A percentile compares a stretch with the other conserved stretches of the same genome.
These are phyloP conservation scores for Corythaeola cristata DNA, from an alignment of 2,113 vertebrate species.

Conservation along the genomic window DNA sequence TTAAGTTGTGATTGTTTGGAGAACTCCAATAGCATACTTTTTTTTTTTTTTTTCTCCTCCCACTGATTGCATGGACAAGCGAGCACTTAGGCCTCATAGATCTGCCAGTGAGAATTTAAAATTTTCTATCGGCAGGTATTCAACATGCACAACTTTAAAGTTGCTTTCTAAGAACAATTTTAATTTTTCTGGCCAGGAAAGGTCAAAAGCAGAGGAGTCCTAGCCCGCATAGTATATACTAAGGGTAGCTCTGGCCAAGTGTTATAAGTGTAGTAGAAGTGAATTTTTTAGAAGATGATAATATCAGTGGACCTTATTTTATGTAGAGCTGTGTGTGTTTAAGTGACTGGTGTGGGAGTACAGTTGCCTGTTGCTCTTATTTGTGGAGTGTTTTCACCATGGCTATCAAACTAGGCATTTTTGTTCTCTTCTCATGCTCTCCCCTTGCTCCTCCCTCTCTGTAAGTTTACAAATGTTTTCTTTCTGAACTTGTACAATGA, in stretches of 20 bases:
- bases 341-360: neutral
- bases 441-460: rapidly evolving
- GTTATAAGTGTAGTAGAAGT: neutral
- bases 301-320: neutral
- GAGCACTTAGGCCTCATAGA: neutral
- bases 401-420: neutral
- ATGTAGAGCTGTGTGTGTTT: neutral
- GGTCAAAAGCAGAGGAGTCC: neutral
- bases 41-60: neutral
- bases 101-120: neutral
- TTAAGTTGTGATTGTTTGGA: neutral
- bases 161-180: neutral
- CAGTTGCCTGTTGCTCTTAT: neutral
- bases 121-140: neutral
- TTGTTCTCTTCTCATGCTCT: neutral
- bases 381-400: neutral
- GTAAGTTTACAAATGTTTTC: neutral
- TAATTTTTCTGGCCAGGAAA: neutral
- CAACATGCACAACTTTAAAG: neutral
- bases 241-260: neutral
- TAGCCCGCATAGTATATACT: neutral
- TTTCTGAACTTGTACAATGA: neutral
- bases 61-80: neutral
- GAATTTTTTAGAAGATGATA: neutral
- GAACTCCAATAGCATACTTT: neutral